These are phyloP conservation scores for Chrysolina americana DNA, from an alignment of 2,888 invertebrate species.

Conservation along the genomic window DNA sequence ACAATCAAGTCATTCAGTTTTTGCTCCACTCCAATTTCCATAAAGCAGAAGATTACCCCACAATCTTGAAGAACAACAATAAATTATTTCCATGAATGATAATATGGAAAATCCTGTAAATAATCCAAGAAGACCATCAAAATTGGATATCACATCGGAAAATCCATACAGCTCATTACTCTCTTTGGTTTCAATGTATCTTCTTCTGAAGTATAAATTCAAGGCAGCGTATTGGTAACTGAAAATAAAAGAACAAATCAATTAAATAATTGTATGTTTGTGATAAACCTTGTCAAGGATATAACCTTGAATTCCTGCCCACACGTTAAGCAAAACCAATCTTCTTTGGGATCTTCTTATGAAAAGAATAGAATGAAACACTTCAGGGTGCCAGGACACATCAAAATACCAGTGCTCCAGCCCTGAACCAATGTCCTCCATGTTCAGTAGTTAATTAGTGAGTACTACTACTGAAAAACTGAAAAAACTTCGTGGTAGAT, in stretches of 20 bases:
- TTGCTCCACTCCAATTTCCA: constrained; percentile 50
- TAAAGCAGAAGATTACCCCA: constrained; percentile 53
- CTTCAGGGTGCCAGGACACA: no score
- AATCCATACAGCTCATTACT: constrained; percentile 59
- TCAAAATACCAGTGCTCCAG: no score
- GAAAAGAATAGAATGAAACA: no score
- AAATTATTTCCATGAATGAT: constrained; percentile 55
- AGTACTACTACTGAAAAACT: no score
- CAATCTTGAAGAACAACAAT: constrained; percentile 54
- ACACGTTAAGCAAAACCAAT: no score
- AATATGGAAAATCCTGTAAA: constrained; percentile 58
- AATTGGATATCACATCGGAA: constrained; percentile 58
- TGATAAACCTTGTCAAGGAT: no score
- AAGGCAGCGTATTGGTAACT: constrained; percentile 50
- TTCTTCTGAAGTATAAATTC: constrained; percentile 51
- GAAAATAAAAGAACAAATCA: constrained; percentile 44
- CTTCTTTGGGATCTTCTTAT: no score
- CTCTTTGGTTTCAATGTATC: constrained; percentile 54
- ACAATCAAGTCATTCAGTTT: not conserved
- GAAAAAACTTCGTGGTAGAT: no score
- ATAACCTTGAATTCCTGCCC: no score
- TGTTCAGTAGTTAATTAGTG: no score
- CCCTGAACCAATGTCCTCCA: no score
- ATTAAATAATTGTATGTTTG: no score
- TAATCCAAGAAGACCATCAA: constrained; percentile 60